These are phyloP conservation scores for Helleia helle DNA, from an alignment of 2,888 invertebrate genomes.

Conservation along the genomic window DNA sequence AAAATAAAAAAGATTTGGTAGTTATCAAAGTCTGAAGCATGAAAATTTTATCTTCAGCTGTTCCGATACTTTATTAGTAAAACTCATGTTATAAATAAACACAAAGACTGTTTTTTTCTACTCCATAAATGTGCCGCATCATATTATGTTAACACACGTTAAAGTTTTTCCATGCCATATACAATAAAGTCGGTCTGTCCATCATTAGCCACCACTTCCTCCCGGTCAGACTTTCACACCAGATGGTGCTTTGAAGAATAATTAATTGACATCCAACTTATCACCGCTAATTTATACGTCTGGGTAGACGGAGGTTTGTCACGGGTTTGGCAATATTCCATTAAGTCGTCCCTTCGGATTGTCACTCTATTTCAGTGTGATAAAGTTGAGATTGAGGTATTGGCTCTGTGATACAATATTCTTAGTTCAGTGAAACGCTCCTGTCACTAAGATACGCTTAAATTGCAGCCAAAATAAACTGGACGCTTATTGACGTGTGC, in stretches of 20 bases:
- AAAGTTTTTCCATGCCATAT: too few species aligned
- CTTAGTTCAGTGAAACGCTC: slow-evolving; percentile 37
- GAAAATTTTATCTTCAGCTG: too few species aligned
- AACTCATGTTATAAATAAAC: too few species aligned
- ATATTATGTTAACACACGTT: too few species aligned
- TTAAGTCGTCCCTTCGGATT: slow-evolving; percentile 24
- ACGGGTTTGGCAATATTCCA: slow-evolving; percentile 63
- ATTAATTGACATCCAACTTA: slow-evolving; percentile 73
- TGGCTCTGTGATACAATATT: slow-evolving; percentile 23
- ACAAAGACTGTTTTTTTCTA: too few species aligned
- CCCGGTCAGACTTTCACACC: slow-evolving; percentile 42
- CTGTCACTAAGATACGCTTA: slow-evolving; percentile 50
- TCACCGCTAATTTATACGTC: slow-evolving; percentile 71
- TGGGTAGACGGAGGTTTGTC: slow-evolving; percentile 62
- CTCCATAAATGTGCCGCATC: too few species aligned
- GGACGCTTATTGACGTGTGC: slow-evolving; percentile 47
- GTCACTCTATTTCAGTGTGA: slow-evolving; percentile 15
- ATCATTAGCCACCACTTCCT: slow-evolving; percentile 46
- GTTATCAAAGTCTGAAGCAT: too few species aligned
- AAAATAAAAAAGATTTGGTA: too few species aligned
- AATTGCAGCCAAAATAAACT: slow-evolving; percentile 66
- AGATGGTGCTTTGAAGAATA: slow-evolving; percentile 72
- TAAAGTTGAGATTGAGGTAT: slow-evolving; percentile 26
- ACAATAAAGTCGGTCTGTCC: slow-evolving; percentile 32
- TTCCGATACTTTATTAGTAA: too few species aligned